Base-by-base conservation (phyloP, 2,113 vertebrate genomes). In the Ageneiosus marmoratus region DNA sequence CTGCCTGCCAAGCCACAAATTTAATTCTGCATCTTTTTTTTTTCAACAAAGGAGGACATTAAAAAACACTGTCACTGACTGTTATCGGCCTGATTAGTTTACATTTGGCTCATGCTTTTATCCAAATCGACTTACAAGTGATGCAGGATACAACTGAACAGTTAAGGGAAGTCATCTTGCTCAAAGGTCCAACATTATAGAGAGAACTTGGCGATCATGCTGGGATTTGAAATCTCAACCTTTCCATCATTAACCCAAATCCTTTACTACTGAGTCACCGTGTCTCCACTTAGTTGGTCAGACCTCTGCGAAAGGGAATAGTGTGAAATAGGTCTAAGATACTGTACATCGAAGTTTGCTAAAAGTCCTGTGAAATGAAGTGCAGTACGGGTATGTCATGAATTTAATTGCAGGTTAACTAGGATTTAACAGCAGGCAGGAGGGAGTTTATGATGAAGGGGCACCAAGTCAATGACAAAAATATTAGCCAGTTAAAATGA, bases 381-480 rank as follows among this genome's bases (percentile, higher is more conserved):
- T 27, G n/a, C 8, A 50, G 51, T 32, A n/a, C 48, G 44, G 12
- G 15, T 51, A 29, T n/a, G 2, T 20, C 27, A 75, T 34, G 27
- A 44, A 62, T 32, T 46, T 62, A 18, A 27, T n/a, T 27, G 22
- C 0, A 51, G 0, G 24, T 1, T 4, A 7, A 32, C 46, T 29
- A 32, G 48, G 46, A 50, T 62, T 67, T 22, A 75, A 77, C 15
- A 27, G 70, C 41, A 77, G 34, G 22, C 69, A 44, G 22, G 69
- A 44, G 65, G 27, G 73, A 16, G 53, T 55, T 24, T 41, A 56
- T 63, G n/a, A 41, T 37, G 63, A 50, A 63, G 55, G 83, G 27
- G 58, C 50, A 65, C 62, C 41, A 55, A 56, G 80, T 13, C 70
- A 76, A 50, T 58, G 5, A 77, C 55, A 41, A 51, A 34, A 62